These are phyloP conservation scores for Nomada lathburiana DNA, from an alignment of 2,888 invertebrate genomes.

Conservation along the genomic window DNA sequence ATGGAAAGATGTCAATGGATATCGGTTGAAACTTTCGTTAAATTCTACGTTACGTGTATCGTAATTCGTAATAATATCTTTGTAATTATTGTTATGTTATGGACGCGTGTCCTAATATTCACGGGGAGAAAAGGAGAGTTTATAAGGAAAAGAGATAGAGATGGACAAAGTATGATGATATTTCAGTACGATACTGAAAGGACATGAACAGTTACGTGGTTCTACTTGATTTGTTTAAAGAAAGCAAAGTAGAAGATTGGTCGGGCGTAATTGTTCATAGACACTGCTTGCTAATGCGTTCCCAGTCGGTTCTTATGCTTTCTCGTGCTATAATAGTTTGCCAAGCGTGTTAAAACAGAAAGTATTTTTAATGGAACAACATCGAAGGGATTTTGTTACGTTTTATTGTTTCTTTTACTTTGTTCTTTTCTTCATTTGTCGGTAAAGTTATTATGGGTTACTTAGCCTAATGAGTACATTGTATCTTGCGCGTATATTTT, in stretches of 20 bases:
- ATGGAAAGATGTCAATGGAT: slow-evolving; percentile 3
- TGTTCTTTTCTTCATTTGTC: slow-evolving; percentile 18
- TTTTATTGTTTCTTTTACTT: slow-evolving; percentile 6
- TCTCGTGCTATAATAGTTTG: background rate
- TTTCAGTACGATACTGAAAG: no score
- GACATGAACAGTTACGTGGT: background rate
- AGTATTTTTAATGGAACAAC: slow-evolving; percentile 31
- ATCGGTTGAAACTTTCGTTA: slow-evolving; percentile 23
- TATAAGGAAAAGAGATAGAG: background rate
- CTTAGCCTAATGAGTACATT: background rate
- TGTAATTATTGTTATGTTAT: background rate
- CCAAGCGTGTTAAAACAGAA: slow-evolving; percentile 3
- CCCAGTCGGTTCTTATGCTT: background rate
- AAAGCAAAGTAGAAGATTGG: background rate
- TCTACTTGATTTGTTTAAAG: background rate
- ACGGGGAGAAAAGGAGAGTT: slow-evolving; percentile 41
- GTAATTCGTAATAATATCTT: slow-evolving; percentile 7
- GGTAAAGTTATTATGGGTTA: slow-evolving; percentile 10
- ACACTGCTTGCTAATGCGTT: background rate
- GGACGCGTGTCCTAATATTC: background rate
- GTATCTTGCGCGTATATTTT: background rate
- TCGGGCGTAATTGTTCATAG: slow-evolving; percentile 9
- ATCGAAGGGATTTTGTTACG: slow-evolving; percentile 36
- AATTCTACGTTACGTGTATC: slow-evolving; percentile 18
- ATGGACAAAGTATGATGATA: background rate